A percentile compares a stretch with the other conserved stretches of the same genome.
These are phyloP conservation scores for Hypomecis punctinalis DNA, from an alignment of 2,888 invertebrate genomes.

Conservation along the genomic window DNA sequence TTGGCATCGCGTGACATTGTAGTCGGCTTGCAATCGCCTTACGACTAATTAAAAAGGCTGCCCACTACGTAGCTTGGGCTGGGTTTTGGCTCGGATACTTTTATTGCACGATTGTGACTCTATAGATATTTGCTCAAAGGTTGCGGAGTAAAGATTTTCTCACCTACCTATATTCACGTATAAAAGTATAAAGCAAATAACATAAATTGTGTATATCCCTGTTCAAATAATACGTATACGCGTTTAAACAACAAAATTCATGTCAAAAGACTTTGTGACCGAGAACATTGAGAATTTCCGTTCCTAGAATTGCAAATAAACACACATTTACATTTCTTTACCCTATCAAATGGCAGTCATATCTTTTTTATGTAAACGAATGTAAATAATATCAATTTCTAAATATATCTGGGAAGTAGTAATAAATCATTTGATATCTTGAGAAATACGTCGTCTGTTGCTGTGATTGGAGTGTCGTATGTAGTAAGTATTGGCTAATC, in stretches of 20 bases:
- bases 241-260: constrained; percentile 11
- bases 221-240: constrained; percentile 20
- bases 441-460: constrained; percentile 57
- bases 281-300: constrained; percentile 9
- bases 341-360: constrained; percentile 11
- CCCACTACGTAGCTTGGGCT: too few species aligned
- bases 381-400: constrained; percentile 45
- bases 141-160: too few species aligned
- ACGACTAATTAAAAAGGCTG: too few species aligned
- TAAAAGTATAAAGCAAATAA: constrained; percentile 17
- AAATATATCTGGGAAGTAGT: constrained; percentile 50
- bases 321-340: constrained; percentile 17
- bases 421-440: constrained; percentile 75
- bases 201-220: constrained; percentile 14
- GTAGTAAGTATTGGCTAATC: constrained; percentile 14
- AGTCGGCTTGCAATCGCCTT: too few species aligned
- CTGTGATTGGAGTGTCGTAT: constrained; percentile 57
- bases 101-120: too few species aligned
- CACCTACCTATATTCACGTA: constrained; percentile 7
- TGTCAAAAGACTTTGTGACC: constrained; percentile 7
- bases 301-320: constrained; percentile 9
- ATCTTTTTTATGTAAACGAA: constrained; percentile 29
- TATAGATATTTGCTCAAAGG: too few species aligned
- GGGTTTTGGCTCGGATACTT: too few species aligned
- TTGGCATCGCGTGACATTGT: too few species aligned